A percentile compares a stretch with the other conserved stretches of the same genome.
phyloP scores from a whole-genome alignment of 2,888 invertebrate genomes.

The Agrotis exclamationis region DNA sequence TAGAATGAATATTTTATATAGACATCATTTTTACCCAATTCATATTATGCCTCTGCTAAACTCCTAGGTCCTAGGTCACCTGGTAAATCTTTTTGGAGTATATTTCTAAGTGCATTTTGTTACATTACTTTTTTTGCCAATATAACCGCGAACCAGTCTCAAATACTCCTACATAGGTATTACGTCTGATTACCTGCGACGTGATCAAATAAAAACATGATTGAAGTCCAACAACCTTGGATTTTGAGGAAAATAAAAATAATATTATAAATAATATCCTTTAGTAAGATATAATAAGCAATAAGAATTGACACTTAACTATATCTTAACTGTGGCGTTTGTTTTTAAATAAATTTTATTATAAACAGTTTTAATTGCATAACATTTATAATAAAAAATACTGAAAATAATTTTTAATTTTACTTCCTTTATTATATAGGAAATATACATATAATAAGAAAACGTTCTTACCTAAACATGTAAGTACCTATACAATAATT shows the following conservation, averaged over 20 bases:
- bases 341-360: neutral
- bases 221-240: slow-evolving; percentile 44
- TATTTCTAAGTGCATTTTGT: neutral
- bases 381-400: too few relatives aligned
- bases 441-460: too few relatives aligned
- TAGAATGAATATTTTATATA: too few relatives aligned
- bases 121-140: slow-evolving; percentile 2
- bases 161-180: neutral
- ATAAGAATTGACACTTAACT: neutral
- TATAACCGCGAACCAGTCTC: neutral
- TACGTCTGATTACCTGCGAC: slow-evolving; percentile 8
- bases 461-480: too few relatives aligned
- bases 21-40: too few relatives aligned
- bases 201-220: slow-evolving; percentile 29
- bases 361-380: too few relatives aligned
- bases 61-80: too few relatives aligned
- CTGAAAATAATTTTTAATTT: too few relatives aligned
- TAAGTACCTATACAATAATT: too few relatives aligned
- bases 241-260: slow-evolving; percentile 7
- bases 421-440: too few relatives aligned
- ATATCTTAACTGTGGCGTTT: neutral
- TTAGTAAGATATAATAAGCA: neutral
- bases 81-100: neutral
- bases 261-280: slow-evolving; percentile 6
- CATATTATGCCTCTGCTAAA: too few relatives aligned